Conservation (phyloP, 2,797 vertebrate genomes). For the Oryzias sinensis region DNA sequence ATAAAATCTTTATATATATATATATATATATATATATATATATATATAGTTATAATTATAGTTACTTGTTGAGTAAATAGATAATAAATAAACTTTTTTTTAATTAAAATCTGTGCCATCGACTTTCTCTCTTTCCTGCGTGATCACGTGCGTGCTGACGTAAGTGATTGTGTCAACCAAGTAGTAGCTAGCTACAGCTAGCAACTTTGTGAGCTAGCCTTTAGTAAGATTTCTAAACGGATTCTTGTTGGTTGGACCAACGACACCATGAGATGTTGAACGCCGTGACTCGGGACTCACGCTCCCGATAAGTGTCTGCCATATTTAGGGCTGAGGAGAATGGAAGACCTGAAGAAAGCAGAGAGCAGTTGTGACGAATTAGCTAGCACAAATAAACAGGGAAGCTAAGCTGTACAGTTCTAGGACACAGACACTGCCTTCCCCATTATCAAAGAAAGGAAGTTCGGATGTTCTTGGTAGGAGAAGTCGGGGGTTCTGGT, state of each 20-base stretch:
- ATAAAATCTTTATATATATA: no score
- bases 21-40: no score
- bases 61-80: no score
- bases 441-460: slow-evolving; percentile 11
- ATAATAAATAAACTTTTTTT: no score
- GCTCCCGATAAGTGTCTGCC: slow-evolving; percentile 14
- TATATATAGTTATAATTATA: no score
- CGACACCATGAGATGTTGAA: slow-evolving; percentile 24
- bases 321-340: slow-evolving; percentile 44
- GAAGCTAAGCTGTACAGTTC: slow-evolving; percentile 42
- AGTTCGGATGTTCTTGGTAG: no score
- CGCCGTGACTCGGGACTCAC: slow-evolving; percentile 34
- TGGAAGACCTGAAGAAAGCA: slow-evolving; percentile 36
- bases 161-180: slow-evolving; percentile 55
- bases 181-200: slow-evolving; percentile 63
- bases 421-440: slow-evolving; percentile 22
- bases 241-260: slow-evolving; percentile 27
- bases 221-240: slow-evolving; percentile 46
- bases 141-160: slow-evolving; percentile 15
- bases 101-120: slow-evolving; percentile 38
- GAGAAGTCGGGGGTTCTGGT: no score
- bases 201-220: slow-evolving; percentile 57
- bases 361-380: slow-evolving; percentile 40
- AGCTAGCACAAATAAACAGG: slow-evolving; percentile 49
- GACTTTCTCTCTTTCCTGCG: slow-evolving; percentile 31